These are phyloP conservation scores for Rhinatrema bivittatum DNA, from an alignment of 2,797 vertebrate species.

Conservation along the genomic window DNA sequence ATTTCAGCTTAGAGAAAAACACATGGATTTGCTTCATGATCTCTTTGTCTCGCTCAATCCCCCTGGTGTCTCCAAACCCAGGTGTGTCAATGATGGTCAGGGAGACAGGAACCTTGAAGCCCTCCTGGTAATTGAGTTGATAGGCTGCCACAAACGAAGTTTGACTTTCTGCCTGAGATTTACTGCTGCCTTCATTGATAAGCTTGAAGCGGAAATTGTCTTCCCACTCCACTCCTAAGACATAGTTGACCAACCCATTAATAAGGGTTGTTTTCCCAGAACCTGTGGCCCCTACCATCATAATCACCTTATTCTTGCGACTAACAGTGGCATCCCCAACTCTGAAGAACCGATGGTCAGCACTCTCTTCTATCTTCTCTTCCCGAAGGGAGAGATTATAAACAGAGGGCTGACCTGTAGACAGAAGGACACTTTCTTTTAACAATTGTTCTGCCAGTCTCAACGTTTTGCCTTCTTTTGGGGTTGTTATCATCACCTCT, in stretches of 20 bases:
- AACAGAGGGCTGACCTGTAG: no score
- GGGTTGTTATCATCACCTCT: neutral
- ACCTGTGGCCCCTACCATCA: slow-evolving; percentile 7
- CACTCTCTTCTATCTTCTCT: neutral
- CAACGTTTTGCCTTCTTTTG: neutral
- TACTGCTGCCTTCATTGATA: neutral
- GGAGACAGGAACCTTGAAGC: slow-evolving; percentile 5
- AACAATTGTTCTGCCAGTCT: no score
- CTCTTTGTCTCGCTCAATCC: neutral
- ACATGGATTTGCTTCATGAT: neutral
- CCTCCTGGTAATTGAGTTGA: neutral
- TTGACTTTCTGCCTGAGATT: slow-evolving; percentile 7
- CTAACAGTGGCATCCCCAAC: slow-evolving; percentile 3
- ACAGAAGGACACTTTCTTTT: no score
- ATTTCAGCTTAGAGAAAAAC: neutral
- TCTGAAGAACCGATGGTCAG: slow-evolving; percentile 2
- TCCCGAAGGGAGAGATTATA: no score
- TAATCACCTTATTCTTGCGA: slow-evolving; percentile 7
- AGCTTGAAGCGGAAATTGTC: slow-evolving; percentile 8
- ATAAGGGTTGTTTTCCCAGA: slow-evolving; percentile 13
- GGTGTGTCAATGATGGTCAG: slow-evolving; percentile 36
- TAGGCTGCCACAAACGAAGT: neutral
- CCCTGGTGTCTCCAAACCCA: slow-evolving; percentile 17
- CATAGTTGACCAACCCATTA: slow-evolving; percentile 13
- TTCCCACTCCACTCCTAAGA: slow-evolving; percentile 6